phyloP scores from a whole-genome alignment of 2,797 vertebrate species.

The Eutrigla gurnardus region DNA sequence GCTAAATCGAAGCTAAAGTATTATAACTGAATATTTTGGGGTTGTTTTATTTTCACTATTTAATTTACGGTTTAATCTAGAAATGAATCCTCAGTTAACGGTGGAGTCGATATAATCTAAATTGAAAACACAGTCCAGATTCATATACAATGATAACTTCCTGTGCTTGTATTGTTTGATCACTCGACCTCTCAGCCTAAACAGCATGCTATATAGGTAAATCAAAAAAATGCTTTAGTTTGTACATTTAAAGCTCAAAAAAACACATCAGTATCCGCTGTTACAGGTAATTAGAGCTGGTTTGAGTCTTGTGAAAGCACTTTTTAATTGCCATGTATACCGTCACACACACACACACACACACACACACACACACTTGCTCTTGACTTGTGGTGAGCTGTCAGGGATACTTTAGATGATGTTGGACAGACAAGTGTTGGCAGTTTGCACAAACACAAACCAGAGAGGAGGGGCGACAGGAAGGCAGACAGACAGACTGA shows the following conservation, averaged over 20 bases:
- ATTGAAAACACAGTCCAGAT: not conserved
- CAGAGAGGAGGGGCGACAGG: constrained; percentile 53
- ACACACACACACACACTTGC: constrained; percentile 23
- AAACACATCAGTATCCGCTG: constrained; percentile 38
- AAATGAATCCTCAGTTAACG: not conserved
- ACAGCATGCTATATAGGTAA: too few relatives aligned
- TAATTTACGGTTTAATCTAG: not conserved
- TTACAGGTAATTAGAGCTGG: constrained; percentile 19
- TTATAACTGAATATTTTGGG: not conserved
- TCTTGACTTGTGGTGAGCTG: constrained; percentile 88
- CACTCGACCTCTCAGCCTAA: not conserved
- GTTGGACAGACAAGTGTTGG: constrained; percentile 81
- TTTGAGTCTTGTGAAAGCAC: constrained; percentile 28
- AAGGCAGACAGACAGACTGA: constrained; percentile 59
- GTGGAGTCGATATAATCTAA: not conserved
- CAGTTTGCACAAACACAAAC: constrained; percentile 23
- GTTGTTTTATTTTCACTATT: not conserved
- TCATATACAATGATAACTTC: not conserved
- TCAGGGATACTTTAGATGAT: constrained; percentile 89
- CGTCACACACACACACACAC: constrained; percentile 25
- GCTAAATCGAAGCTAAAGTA: not conserved
- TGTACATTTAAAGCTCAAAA: not conserved
- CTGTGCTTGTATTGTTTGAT: not conserved
- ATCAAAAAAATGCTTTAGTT: not conserved
- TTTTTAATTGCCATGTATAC: constrained; percentile 33